phyloP scores from a whole-genome alignment of 2,797 vertebrate genomes.

The Brachyalestes nurse region DNA sequence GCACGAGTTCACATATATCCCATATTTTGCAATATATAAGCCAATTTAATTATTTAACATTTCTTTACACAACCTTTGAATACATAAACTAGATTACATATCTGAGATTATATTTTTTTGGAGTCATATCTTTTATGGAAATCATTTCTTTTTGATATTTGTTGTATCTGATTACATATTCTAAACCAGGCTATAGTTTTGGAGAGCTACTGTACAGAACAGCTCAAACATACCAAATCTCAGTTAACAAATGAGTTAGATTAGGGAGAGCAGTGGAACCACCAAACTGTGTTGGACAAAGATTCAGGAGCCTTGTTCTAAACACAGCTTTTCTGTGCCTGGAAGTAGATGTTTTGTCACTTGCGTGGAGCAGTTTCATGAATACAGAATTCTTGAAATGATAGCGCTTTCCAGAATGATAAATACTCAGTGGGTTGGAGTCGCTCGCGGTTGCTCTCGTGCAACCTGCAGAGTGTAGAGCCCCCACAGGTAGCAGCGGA shows the following conservation, averaged over 20 bases:
- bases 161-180: not conserved
- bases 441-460: not conserved
- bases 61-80: not conserved
- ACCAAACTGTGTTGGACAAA: too few relatives aligned
- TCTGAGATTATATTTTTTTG: not conserved
- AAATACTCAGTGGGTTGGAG: not conserved
- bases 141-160: not conserved
- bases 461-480: not conserved
- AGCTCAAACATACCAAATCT: too few relatives aligned
- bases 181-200: not conserved
- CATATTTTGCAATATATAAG: not conserved
- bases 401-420: not conserved
- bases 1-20: not conserved
- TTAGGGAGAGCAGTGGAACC: too few relatives aligned
- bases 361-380: not conserved
- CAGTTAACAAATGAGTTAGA: too few relatives aligned
- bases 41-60: not conserved
- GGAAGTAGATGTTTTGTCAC: not conserved
- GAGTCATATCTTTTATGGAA: not conserved
- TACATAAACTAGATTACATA: not conserved
- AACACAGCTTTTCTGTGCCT: not conserved
- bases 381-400: not conserved
- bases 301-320: too few relatives aligned
- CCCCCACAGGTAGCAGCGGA: not conserved
- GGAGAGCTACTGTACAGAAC: too few relatives aligned